phyloP scores from a whole-genome alignment of 2,797 vertebrate genomes.

The Anabas testudineus region DNA sequence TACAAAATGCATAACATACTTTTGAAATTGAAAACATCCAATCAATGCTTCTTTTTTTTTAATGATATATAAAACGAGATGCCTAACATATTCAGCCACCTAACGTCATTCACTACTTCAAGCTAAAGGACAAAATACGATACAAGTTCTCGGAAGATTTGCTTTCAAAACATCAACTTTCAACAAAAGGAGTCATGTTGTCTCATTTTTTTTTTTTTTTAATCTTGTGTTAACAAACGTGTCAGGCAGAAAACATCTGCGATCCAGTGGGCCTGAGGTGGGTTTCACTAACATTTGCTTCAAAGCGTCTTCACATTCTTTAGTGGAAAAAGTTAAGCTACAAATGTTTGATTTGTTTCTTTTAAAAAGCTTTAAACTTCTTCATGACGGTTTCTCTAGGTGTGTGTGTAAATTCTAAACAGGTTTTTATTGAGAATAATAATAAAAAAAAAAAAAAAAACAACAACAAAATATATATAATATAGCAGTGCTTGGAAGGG shows the following conservation, averaged over 20 bases:
- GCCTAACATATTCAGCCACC: constrained; percentile 80
- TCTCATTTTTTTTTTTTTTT: constrained; percentile 19
- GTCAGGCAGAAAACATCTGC: constrained; percentile 75
- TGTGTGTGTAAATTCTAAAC: constrained; percentile 77
- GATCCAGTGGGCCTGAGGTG: constrained; percentile 79
- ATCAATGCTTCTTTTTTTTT: constrained; percentile 61
- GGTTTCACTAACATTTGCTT: constrained; percentile 69
- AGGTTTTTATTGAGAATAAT: constrained; percentile 70
- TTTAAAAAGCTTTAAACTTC: constrained; percentile 81
- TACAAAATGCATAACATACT: constrained; percentile 83
- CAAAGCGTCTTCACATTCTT: constrained; percentile 81
- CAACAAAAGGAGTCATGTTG: constrained; percentile 64
- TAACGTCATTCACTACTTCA: constrained; percentile 85
- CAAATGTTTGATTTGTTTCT: constrained; percentile 59
- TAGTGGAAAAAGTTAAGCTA: constrained; percentile 76
- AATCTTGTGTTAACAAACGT: constrained; percentile 62
- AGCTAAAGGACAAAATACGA: constrained; percentile 86
- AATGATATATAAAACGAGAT: constrained; percentile 77
- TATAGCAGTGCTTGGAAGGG: constrained; percentile 84
- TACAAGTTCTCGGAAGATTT: constrained; percentile 78
- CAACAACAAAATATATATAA: constrained; percentile 66
- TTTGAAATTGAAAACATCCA: constrained; percentile 80
- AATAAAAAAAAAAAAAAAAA: constrained; percentile 67
- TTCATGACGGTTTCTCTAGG: constrained; percentile 70
- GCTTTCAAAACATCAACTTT: constrained; percentile 79